Base-by-base conservation (phyloP, 2,888 invertebrate species). In the Punctoribates punctum region DNA sequence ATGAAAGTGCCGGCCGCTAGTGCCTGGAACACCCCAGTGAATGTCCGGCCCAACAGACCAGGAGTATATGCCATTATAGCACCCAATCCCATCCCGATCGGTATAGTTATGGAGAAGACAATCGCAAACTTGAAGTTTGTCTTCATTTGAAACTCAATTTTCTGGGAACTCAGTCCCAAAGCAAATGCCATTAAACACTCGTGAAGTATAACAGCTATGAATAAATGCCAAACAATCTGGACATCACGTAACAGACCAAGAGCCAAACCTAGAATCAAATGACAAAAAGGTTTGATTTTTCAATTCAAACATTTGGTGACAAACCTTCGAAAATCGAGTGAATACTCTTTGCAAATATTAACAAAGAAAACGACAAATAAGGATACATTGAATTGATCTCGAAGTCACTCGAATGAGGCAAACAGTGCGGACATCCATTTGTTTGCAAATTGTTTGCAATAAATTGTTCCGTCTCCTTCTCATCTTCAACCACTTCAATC, bases 1-100 rank as follows among this genome's bases (percentile, higher is more conserved):
- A 83, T 78, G 78, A 83, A 83, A 20, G 83, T 83, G 8, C 83
- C 83, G 20, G 83, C 82, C 0, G 83, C 82, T 25, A 83, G 73
- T 8, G 80, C 82, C 78, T 83, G 83, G 4, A 83, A 78, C 70
- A 82, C 75, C 3, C 81, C 82, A 13, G 83, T 82, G n/a, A 81
- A 77, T 48, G 82, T n/a, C 46, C 79, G 78, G 13, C 82, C 82
- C 9, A 77, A 78, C 11, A 80, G 74, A 15, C 82, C 82, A 11
- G 80, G 81, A 13, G 81, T 77, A 38, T 79, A 80, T 8, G 81
- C 81, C 23, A 83, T 75, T 17, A 78, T 77, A 48, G 83, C 74
- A n/a, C 83, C 83, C 17, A 82, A 75, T 5, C 78, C 77, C 70
- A 82, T 82, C 9, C 83, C 83, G 1, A 81, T 65, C 2, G 84